phyloP scores from a whole-genome alignment of 2,797 vertebrate genomes.

The Pangasius mekongensis region DNA sequence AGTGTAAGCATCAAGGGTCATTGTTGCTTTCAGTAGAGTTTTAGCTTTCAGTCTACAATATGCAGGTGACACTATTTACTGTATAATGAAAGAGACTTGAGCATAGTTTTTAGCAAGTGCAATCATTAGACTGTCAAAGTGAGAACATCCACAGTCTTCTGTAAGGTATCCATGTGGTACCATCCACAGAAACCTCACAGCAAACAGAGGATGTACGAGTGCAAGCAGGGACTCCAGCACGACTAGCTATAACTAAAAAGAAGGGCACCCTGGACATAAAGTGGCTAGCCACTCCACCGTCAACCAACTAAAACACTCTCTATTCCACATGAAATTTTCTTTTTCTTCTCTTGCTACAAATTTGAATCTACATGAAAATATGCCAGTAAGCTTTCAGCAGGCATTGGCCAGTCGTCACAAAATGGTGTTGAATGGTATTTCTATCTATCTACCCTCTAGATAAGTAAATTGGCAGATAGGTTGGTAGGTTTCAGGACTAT shows the following conservation, averaged over 20 bases:
- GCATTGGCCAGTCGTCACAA: not conserved
- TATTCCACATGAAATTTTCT: not conserved
- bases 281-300: not conserved
- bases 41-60: not conserved
- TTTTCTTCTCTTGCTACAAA: not conserved
- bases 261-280: not conserved
- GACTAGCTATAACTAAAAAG: not conserved
- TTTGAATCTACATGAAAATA: not conserved
- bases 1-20: not conserved
- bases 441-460: too few relatives aligned
- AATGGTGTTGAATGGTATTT: not conserved
- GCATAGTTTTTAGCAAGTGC: not conserved
- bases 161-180: not conserved
- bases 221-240: not conserved
- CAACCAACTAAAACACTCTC: not conserved
- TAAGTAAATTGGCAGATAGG: not conserved
- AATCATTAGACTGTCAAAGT: not conserved
- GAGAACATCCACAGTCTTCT: not conserved
- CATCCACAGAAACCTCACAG: not conserved
- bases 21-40: not conserved
- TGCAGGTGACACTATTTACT: not conserved
- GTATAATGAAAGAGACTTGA: not conserved
- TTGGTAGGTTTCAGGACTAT: not conserved
- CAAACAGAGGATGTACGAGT: not conserved
- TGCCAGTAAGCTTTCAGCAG: not conserved